Evolutionary conservation across 2,888 invertebrate species (phyloP).

Genomic region (Gortyna flavago): DNA sequence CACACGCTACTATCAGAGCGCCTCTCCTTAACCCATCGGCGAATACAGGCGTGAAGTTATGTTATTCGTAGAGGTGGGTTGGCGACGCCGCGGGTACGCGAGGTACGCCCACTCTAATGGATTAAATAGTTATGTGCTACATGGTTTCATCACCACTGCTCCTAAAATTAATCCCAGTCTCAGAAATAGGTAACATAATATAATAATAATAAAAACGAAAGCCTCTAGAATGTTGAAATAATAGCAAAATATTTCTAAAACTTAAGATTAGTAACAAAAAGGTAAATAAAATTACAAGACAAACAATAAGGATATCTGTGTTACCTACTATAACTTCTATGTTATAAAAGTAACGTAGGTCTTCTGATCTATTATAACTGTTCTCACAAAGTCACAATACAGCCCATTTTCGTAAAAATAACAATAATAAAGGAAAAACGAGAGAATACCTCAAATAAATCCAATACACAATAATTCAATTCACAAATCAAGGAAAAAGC

Average conservation of each 20-base stretch:
- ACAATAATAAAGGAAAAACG: conserved; percentile 70
- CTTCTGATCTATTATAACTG: conserved; percentile 17
- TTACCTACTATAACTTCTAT: not conserved
- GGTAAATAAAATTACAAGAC: no score
- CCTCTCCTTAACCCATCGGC: no score
- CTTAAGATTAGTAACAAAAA: no score
- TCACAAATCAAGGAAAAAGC: conserved; percentile 75
- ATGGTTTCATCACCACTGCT: no score
- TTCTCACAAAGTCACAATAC: conserved; percentile 54
- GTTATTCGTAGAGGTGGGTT: no score
- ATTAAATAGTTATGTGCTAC: no score
- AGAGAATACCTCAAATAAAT: conserved; percentile 70
- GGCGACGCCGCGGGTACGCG: no score
- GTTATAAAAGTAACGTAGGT: conserved; percentile 7
- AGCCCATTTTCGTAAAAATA: conserved; percentile 56
- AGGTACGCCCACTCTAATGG: no score
- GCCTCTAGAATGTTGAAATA: not conserved
- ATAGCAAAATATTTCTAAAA: not conserved
- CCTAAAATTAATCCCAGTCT: no score
- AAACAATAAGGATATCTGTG: not conserved
- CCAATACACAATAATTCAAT: conserved; percentile 78
- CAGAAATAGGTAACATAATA: no score
- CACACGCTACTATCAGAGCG: no score
- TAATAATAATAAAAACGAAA: not conserved
- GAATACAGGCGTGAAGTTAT: no score